Percentiles rank a stretch among this genome's conserved stretches.
These are phyloP conservation scores for Panulirus ornatus DNA, from an alignment of 1,140 invertebrate species.

Conservation along the genomic window DNA sequence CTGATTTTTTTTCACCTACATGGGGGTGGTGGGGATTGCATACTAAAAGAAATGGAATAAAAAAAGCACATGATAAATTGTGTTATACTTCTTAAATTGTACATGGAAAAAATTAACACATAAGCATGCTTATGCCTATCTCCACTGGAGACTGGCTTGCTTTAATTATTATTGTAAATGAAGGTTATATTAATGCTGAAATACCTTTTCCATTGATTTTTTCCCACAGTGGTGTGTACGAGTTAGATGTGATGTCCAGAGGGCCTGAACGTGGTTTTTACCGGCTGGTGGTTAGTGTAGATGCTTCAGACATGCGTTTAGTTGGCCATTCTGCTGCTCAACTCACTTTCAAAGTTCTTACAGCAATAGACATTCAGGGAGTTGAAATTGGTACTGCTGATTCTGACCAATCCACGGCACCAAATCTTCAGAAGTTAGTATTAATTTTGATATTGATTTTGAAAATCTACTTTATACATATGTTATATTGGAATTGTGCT, in stretches of 20 bases:
- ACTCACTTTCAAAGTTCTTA: conserved; percentile 83
- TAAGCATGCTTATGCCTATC: too few relatives aligned
- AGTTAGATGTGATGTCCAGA: conserved; percentile 88
- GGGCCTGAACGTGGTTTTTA: conserved; percentile 92
- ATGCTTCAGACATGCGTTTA: conserved; percentile 80
- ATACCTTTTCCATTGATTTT: too few relatives aligned
- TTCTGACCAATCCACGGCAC: conserved; percentile 89
- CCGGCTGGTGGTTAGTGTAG: conserved; percentile 87
- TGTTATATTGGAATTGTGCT: too few relatives aligned
- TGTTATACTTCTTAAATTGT: too few relatives aligned
- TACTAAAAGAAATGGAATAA: too few relatives aligned
- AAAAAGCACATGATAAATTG: too few relatives aligned
- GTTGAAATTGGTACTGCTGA: conserved; percentile 91
- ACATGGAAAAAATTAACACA: too few relatives aligned
- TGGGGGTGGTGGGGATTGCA: too few relatives aligned
- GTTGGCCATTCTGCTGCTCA: conserved; percentile 82
- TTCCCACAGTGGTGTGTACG: conserved; percentile 84
- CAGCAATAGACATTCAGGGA: conserved; percentile 84
- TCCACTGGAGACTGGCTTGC: too few relatives aligned
- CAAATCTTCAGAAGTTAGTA: conserved; percentile 85
- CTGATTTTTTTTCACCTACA: too few relatives aligned
- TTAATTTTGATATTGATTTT: background rate
- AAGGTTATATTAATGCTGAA: too few relatives aligned
- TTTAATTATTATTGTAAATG: too few relatives aligned
- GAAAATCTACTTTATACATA: background rate